Evolutionary conservation across 2,797 vertebrate species (phyloP).

Genomic region (Periophthalmus magnuspinnatus): DNA sequence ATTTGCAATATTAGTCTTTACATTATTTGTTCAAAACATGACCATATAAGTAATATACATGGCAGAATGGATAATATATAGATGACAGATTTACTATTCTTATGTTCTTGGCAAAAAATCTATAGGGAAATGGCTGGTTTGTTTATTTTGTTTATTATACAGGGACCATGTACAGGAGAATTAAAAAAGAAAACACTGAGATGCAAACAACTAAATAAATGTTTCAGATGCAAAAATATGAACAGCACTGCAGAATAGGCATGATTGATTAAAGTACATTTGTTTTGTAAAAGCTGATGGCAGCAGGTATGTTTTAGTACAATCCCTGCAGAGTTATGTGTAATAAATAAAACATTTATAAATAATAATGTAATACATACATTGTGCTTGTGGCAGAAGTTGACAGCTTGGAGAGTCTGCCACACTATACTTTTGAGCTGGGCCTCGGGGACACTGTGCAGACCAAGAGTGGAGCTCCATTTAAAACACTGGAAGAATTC

Average conservation of each 20-base stretch:
- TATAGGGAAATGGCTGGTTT: no score
- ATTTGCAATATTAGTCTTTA: background rate
- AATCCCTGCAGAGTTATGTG: background rate
- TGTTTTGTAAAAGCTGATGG: background rate
- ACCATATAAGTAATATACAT: background rate
- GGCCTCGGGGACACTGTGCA: constrained; percentile 84
- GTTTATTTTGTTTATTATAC: no score
- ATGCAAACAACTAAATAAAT: no score
- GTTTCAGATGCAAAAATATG: no score
- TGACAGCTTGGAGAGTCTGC: constrained; percentile 96
- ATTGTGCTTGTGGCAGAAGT: constrained; percentile 95
- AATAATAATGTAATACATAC: constrained; percentile 58
- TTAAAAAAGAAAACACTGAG: no score
- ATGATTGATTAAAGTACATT: background rate
- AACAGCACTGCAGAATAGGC: background rate
- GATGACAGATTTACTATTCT: no score
- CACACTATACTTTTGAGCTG: constrained; percentile 93
- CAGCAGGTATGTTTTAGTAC: no score
- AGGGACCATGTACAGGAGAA: no score
- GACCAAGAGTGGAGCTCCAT: constrained; percentile 23
- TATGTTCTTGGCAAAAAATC: no score
- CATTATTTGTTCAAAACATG: background rate
- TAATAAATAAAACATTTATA: constrained; percentile 12
- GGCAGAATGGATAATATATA: background rate
- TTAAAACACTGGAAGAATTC: constrained; percentile 25